phyloP scores from a whole-genome alignment of 2,888 invertebrate genomes.

The Caenorhabditis sp. region DNA sequence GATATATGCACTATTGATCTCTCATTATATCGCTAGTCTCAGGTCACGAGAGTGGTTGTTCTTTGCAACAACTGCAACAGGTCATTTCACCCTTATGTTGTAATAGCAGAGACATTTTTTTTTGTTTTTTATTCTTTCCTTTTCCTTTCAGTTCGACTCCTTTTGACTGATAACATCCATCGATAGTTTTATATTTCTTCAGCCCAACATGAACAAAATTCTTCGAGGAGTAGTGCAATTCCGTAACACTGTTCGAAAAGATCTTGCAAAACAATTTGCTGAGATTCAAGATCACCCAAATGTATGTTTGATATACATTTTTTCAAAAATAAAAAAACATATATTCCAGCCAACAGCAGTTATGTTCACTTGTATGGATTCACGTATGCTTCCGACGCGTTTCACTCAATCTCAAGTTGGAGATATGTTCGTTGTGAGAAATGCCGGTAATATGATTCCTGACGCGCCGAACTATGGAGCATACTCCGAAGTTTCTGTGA shows the following conservation, averaged over 20 bases:
- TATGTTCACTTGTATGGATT: conserved; percentile 97
- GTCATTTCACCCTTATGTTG: conserved; percentile 5
- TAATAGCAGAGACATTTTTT: conserved; percentile 26
- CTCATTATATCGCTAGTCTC: not conserved
- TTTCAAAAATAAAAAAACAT: not conserved
- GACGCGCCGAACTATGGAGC: conserved; percentile 83
- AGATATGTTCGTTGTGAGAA: conserved; percentile 95
- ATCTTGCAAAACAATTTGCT: conserved; percentile 83
- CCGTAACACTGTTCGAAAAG: conserved; percentile 81
- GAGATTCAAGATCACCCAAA: conserved; percentile 86
- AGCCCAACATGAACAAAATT: conserved; percentile 74
- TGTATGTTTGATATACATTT: conserved; percentile 74
- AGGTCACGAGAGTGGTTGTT: conserved; percentile 31
- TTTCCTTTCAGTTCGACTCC: conserved; percentile 1
- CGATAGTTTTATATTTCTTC: not conserved
- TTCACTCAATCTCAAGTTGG: conserved; percentile 91
- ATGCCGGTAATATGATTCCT: conserved; percentile 93
- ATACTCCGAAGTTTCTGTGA: conserved; percentile 76
- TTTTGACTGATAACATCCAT: not conserved
- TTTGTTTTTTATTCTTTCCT: conserved; percentile 20
- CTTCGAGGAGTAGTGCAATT: conserved; percentile 89
- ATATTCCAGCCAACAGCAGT: conserved; percentile 87
- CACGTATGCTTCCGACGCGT: conserved; percentile 91
- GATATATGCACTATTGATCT: not conserved
- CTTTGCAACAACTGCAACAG: conserved; percentile 28